Base-by-base conservation (phyloP, 2,888 invertebrate species). In the Alcis repandata region DNA sequence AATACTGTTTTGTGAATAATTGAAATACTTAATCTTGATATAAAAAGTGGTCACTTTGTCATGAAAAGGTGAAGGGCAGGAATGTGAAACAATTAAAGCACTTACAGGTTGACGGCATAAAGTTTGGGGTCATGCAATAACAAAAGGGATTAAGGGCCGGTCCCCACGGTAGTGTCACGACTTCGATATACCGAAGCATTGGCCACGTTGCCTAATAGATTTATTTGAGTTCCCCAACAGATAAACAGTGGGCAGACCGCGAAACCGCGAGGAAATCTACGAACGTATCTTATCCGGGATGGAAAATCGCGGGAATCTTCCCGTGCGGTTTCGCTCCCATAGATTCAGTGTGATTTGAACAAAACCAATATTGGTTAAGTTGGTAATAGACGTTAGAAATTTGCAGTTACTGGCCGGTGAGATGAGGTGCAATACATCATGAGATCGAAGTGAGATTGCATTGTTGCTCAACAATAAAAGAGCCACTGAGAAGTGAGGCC, bases 181-280 rank as follows among this genome's bases (percentile, higher is more conserved):
- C 83, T 90, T 83, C 78, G 80, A 85, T 80, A 86, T 77, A 84
- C 82, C 84, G 84, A 87, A 85, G 81, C 84, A 69, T 85, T 84
- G 86, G 83, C 84, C 82, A 83, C 79, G 78, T 85, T 83, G 79
- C 82, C 79, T 82, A 86, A 89, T 86, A 88, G 88, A 90, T 92
- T 90, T 90, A 89, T 91, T 90, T 89, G 83, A 84, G 86, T 85
- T 86, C 83, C 82, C 73, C 75, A 79, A 77, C 81, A 84, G 90
- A 92, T 92, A 92, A 91, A 87, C 85, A 85, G 85, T 81, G 86
- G 86, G 77, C 76, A 85, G 86, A 90, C 92, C 91, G 86, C 90
- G 84, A 90, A 92, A 90, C 91, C 87, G 82, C 89, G 80, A 86
- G 89, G 85, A 89, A 90, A 92, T 91, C 90, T 89, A 85, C 77